Conservation (phyloP, 2,797 vertebrate genomes). For the Gymnopithys bicolor region DNA sequence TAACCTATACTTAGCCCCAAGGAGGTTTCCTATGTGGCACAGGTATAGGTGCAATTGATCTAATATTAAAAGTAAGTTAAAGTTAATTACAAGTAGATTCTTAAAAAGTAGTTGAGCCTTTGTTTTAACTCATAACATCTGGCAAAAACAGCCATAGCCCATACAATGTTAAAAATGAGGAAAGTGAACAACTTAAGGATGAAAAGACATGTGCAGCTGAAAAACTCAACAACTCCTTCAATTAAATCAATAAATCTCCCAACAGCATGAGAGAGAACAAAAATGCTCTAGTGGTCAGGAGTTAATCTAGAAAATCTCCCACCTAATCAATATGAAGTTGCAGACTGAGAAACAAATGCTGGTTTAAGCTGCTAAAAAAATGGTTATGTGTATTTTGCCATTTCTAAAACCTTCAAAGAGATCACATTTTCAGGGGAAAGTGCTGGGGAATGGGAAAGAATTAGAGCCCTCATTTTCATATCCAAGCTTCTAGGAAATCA, state of each 20-base stretch:
- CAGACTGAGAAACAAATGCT: neutral
- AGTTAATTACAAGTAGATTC: neutral
- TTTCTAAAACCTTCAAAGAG: neutral
- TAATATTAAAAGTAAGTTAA: neutral
- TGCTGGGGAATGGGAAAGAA: neutral
- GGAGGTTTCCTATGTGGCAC: neutral
- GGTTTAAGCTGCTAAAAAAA: neutral
- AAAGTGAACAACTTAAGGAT: slow-evolving; percentile 12
- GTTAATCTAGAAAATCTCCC: slow-evolving; percentile 36
- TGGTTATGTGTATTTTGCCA: neutral
- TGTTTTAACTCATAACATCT: neutral
- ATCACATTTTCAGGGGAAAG: neutral
- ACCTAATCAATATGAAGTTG: neutral
- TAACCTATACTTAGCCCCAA: neutral
- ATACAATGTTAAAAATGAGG: neutral
- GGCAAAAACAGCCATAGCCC: neutral
- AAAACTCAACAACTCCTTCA: neutral
- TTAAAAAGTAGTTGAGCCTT: neutral
- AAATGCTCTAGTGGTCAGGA: neutral
- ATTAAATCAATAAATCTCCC: slow-evolving; percentile 41
- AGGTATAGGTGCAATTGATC: neutral
- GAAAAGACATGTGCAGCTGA: neutral
- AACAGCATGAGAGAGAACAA: neutral
- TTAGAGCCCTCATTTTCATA: neutral
- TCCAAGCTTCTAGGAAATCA: neutral